Evolutionary conservation across 2,888 invertebrate species (phyloP), one percentile per base, ranked within the genome.

Genomic region (Leptinotarsa rubiginosa): DNA sequence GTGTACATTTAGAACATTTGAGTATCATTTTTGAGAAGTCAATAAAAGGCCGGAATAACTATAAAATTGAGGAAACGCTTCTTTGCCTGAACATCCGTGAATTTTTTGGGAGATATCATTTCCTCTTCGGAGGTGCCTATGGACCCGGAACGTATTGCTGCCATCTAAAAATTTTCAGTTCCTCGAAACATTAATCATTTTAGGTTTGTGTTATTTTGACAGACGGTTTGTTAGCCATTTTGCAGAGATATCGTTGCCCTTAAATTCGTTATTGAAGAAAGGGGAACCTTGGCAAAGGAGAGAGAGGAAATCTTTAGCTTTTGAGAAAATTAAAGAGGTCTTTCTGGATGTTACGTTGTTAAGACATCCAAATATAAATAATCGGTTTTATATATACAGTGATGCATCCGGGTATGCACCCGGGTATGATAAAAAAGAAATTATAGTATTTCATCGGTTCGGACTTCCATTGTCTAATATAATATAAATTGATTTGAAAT

Each of bases 251-350:
- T 25, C 5, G 25, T 5, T 25, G 25, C 25, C 49, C 7, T 41
- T 76, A n/a, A n/a, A n/a, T n/a, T n/a, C n/a, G n/a, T n/a, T n/a
- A n/a, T n/a, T n/a, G n/a, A n/a, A 62, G 41, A 78, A 76, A 64
- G 47, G 59, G 41, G 20, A 22, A 18, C 49, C 7, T 41, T 76
- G 78, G 76, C 49, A 16, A 2, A 71, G 78, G 78, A 65, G 65
- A n/a, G 59, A 16, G 1, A 65, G 25, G 20, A 65, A 75, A 56
- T 66, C 65, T 4, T 50, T 31, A 12, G 71, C 77, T 3, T 77
- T 77, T 47, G 20, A 18, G 4, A 20, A 69, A 18, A 56, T 70
- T 3, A 78, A 78, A 56, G 18, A 64, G 7, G 66, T 22, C 5
- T 76, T 59, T 66, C 15, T 65, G 15, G 49, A 68, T 10, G 70